A percentile compares a stretch with the other conserved stretches of the same genome.
Evolutionary conservation across 2,888 invertebrate genomes (phyloP).

Genomic region (Nowickia ferox): DNA sequence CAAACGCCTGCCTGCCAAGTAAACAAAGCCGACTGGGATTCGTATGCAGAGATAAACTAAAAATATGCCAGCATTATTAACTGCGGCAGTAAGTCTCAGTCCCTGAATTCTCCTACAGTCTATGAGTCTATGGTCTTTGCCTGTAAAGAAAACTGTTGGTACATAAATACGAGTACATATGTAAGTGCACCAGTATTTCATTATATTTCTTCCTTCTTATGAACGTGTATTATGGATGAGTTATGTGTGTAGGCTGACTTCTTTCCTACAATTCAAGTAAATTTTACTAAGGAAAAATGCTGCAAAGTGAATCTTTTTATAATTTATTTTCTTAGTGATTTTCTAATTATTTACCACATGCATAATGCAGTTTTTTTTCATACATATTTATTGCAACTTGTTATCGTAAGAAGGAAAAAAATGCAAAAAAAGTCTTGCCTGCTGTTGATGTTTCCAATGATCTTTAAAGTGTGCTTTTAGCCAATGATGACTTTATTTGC

Average conservation of each 20-base stretch:
- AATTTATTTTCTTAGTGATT: slow-evolving; percentile 44
- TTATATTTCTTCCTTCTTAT: neutral
- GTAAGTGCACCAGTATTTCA: slow-evolving; percentile 32
- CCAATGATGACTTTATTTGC: slow-evolving; percentile 42
- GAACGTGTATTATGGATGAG: slow-evolving; percentile 28
- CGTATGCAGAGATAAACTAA: slow-evolving; percentile 28
- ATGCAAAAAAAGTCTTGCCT: slow-evolving; percentile 28
- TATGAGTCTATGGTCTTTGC: neutral
- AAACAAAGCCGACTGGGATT: slow-evolving; percentile 27
- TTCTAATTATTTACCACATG: slow-evolving; percentile 58
- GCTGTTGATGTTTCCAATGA: slow-evolving; percentile 17
- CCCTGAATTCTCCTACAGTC: neutral
- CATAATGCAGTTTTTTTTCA: neutral
- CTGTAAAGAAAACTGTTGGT: slow-evolving; percentile 18
- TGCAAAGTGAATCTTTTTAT: slow-evolving; percentile 60
- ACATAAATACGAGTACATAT: neutral
- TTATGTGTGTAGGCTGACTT: slow-evolving; percentile 56
- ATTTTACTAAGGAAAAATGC: slow-evolving; percentile 46
- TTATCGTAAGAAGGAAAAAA: slow-evolving; percentile 53
- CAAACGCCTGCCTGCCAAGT: slow-evolving; percentile 39
- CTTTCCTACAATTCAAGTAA: slow-evolving; percentile 34
- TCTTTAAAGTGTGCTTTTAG: slow-evolving; percentile 20
- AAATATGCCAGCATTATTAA: slow-evolving; percentile 54
- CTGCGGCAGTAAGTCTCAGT: slow-evolving; percentile 29
- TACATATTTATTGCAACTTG: slow-evolving; percentile 20